A percentile compares a stretch with the other conserved stretches of the same genome.
Evolutionary conservation across 2,797 vertebrate species (phyloP).

Genomic region (Podargus strigoides): DNA sequence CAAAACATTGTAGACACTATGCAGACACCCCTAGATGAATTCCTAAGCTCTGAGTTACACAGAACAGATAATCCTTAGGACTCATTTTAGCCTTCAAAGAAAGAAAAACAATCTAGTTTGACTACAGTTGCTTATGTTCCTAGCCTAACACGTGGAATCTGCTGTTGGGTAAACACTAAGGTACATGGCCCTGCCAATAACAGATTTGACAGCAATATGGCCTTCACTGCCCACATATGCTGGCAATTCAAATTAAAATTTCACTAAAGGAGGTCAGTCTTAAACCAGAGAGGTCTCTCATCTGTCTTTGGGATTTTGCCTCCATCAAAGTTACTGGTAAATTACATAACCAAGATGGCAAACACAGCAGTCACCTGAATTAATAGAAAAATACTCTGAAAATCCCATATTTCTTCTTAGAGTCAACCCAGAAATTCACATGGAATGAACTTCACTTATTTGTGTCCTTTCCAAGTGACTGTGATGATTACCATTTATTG

Average conservation of each 20-base stretch:
- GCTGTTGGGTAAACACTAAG: neutral
- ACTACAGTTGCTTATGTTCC: neutral
- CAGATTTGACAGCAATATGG: neutral
- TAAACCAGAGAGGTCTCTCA: neutral
- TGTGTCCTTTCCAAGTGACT: neutral
- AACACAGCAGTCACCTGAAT: neutral
- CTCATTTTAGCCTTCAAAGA: neutral
- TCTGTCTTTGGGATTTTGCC: neutral
- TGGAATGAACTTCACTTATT: neutral
- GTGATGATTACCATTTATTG: no score
- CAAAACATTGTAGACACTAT: neutral
- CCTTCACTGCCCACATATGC: neutral
- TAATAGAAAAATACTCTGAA: neutral
- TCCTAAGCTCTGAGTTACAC: neutral
- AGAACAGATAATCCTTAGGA: neutral
- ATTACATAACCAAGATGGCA: neutral
- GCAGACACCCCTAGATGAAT: neutral
- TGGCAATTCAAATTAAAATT: neutral
- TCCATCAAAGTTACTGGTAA: neutral
- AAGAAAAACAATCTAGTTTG: neutral
- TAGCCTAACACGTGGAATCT: accelerated
- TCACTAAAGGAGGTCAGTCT: neutral
- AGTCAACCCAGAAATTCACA: neutral
- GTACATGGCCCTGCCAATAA: neutral
- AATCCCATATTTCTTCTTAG: neutral